These are phyloP conservation scores for Tetheella fluctuosa DNA, from an alignment of 2,888 invertebrate species.

Conservation along the genomic window DNA sequence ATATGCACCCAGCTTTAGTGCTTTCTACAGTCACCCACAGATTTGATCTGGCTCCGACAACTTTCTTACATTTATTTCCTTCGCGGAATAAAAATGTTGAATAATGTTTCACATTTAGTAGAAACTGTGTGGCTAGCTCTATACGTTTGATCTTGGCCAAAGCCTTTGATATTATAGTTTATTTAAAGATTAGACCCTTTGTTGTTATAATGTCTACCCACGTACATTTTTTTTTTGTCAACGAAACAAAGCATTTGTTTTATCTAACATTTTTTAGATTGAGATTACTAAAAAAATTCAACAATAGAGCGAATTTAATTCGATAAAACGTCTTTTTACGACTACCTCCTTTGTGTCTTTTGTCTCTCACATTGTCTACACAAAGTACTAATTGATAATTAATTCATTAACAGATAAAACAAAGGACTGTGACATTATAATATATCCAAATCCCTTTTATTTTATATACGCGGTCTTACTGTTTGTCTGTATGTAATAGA, in stretches of 20 bases:
- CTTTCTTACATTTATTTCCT: not conserved
- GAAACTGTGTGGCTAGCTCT: not conserved
- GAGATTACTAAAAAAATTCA: not conserved
- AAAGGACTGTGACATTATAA: too few relatives aligned
- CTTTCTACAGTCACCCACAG: not conserved
- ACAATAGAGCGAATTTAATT: not conserved
- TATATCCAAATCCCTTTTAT: too few relatives aligned
- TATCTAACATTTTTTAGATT: not conserved
- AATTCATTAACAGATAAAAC: not conserved
- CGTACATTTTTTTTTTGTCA: not conserved
- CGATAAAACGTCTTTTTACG: not conserved
- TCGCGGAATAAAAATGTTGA: not conserved
- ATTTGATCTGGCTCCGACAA: not conserved
- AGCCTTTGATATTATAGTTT: not conserved
- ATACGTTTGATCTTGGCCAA: not conserved
- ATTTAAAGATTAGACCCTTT: not conserved
- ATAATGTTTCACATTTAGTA: not conserved
- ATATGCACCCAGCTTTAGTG: not conserved
- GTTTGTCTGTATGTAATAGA: too few relatives aligned
- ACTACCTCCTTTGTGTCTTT: not conserved
- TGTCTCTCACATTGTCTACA: not conserved
- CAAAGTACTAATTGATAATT: not conserved
- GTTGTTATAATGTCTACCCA: not conserved
- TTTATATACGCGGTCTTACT: too few relatives aligned
- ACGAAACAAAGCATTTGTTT: slow-evolving; percentile 1